Evolutionary conservation across 2,113 vertebrate species (phyloP).

Genomic region (Nyctibius bracteatus): DNA sequence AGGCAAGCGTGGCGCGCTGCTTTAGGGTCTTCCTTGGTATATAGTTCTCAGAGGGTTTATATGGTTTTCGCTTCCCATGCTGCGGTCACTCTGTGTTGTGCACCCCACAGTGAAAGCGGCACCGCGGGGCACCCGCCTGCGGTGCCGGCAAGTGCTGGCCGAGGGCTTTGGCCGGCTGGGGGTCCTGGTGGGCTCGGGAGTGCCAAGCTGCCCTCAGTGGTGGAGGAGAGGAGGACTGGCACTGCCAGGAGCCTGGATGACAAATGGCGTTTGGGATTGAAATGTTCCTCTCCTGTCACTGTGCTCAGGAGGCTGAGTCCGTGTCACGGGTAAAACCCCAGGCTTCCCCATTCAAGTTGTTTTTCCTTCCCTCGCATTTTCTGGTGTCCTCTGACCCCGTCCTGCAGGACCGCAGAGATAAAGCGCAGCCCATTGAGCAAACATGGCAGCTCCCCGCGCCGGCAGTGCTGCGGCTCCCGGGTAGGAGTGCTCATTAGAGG

Average conservation of each 20-base stretch:
- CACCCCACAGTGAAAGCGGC: not conserved
- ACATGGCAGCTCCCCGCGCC: not conserved
- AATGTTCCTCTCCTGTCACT: too few relatives aligned
- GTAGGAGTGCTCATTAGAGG: not conserved
- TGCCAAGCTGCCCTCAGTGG: not conserved
- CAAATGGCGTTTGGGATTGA: not conserved
- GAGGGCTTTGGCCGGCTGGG: not conserved
- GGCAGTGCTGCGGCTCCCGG: rapidly evolving
- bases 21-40: not conserved
- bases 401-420: not conserved
- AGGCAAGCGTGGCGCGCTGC: not conserved
- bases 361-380: not conserved
- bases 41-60: not conserved
- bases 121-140: not conserved
- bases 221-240: not conserved
- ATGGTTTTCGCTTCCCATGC: not conserved
- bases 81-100: rapidly evolving
- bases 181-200: not conserved
- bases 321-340: not conserved
- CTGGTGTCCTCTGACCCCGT: not conserved
- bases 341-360: not conserved
- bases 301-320: not conserved
- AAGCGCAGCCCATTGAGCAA: not conserved
- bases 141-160: rapidly evolving
- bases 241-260: not conserved